phyloP scores from a whole-genome alignment of 2,797 vertebrate species.

The Spea hammondii region DNA sequence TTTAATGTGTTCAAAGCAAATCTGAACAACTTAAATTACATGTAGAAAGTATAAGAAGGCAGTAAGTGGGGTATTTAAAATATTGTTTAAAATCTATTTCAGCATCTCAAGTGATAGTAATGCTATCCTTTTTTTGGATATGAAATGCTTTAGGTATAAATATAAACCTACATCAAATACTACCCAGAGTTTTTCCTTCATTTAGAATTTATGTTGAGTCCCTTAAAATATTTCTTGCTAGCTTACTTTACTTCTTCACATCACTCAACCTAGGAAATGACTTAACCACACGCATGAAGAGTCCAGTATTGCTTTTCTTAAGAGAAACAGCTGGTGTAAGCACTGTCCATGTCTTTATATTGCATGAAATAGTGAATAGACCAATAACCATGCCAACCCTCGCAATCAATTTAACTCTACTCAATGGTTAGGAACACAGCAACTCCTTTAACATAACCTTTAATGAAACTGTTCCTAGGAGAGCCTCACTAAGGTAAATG shows the following conservation, averaged over 20 bases:
- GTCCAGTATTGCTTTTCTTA: background rate
- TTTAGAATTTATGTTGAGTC: too few relatives aligned
- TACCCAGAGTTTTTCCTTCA: too few relatives aligned
- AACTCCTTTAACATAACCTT: constrained; percentile 13
- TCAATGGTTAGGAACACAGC: constrained; percentile 11
- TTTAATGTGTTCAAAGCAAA: too few relatives aligned
- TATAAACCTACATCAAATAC: too few relatives aligned
- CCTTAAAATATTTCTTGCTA: background rate
- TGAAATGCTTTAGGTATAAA: too few relatives aligned
- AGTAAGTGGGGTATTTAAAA: too few relatives aligned
- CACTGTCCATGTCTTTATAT: constrained; percentile 5
- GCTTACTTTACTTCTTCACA: background rate
- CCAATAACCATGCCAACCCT: background rate
- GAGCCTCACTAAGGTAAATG: background rate
- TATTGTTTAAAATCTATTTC: too few relatives aligned
- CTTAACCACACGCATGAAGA: constrained; percentile 6
- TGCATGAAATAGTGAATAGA: background rate
- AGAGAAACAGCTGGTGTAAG: constrained; percentile 4
- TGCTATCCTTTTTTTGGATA: too few relatives aligned
- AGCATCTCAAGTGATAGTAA: too few relatives aligned
- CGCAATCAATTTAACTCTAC: constrained; percentile 17
- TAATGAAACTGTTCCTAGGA: constrained; percentile 11
- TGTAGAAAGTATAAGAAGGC: too few relatives aligned
- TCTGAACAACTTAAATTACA: too few relatives aligned
- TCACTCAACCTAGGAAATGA: background rate